Percentiles rank a stretch among this genome's conserved stretches.
These are phyloP conservation scores for Nyctereutes procyonoides DNA, from an alignment of 2,113 vertebrate species.

Conservation along the genomic window DNA sequence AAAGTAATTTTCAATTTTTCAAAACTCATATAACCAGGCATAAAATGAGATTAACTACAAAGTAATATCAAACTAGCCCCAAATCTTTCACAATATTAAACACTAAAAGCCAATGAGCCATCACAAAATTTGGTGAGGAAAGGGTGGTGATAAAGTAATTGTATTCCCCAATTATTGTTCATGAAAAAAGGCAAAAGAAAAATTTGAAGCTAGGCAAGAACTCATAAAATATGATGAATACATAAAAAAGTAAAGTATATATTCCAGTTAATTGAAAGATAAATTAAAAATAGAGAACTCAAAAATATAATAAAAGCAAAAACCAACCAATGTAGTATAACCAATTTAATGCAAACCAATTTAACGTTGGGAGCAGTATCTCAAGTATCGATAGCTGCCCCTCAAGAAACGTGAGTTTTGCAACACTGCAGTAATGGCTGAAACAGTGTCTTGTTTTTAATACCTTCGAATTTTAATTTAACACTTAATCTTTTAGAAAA, in stretches of 20 bases:
- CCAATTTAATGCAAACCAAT: not conserved
- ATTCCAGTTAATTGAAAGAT: not conserved
- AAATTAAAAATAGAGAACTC: not conserved
- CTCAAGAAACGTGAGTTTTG: no score
- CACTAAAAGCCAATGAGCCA: not conserved
- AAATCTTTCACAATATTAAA: not conserved
- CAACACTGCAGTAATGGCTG: no score
- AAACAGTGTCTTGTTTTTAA: not conserved
- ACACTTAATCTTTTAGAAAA: conserved; percentile 33
- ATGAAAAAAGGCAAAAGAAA: not conserved
- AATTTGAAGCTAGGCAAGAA: not conserved
- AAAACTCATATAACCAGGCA: conserved; percentile 2
- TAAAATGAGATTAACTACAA: conserved; percentile 2
- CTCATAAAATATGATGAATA: not conserved
- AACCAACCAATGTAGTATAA: not conserved
- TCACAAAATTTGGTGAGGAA: not conserved
- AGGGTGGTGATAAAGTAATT: not conserved
- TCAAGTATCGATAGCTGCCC: no score
- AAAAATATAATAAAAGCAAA: not conserved
- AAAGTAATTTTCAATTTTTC: conserved; percentile 3
- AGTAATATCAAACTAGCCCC: not conserved
- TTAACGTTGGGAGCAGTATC: no score
- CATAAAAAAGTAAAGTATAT: not conserved
- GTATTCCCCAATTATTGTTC: not conserved
- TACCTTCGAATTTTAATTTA: not conserved